Evolutionary conservation across 2,113 vertebrate species (phyloP), one percentile per base, ranked within the genome.

Genomic region (Baryphthengus martii): DNA sequence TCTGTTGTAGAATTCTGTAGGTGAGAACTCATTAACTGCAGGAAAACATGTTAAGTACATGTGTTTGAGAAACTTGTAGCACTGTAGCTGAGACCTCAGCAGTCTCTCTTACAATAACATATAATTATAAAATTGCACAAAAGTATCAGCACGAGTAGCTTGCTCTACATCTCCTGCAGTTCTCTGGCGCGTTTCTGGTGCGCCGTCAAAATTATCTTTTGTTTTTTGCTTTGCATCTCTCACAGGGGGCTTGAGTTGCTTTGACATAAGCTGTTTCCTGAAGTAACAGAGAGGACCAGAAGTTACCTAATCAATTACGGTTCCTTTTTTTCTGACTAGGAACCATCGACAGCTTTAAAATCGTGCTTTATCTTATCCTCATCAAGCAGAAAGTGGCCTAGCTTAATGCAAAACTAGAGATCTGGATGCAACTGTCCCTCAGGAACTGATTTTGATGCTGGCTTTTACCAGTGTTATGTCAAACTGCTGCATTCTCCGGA

Each of bases 401-500:
- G 50, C 63, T 71, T 77, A 83, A 50, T 52, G 42, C 59, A 91
- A 7, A 94, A 62, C 24, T 59, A 53, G 53, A 79, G 12, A 62
- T 83, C 53, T 76, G 59, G 74, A 83, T 66, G 35, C 45, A 35
- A 4, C 23, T 49, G n/a, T 76, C 81, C 74, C 82, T 58, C 42
- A 63, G 50, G 59, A 70, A 85, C 72, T 55, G 1, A 70, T 89
- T 89, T 65, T 40, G 81, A 40, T 82, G 26, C 47, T 91, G 6
- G 0, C 42, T 89, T 76, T 90, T 89, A n/a, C 66, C 49, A 66
- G 39, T 50, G 53, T 83, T 93, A 26, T 95, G 78, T 93, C 95
- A 94, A 85, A 70, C 90, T 93, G 78, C 87, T 94, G 89, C 50
- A 44, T 76, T 93, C 25, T 45, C 56, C 71, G 85, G 90, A 90